Base-by-base conservation (phyloP, 2,113 vertebrate species). In the Festucalex cinctus region DNA sequence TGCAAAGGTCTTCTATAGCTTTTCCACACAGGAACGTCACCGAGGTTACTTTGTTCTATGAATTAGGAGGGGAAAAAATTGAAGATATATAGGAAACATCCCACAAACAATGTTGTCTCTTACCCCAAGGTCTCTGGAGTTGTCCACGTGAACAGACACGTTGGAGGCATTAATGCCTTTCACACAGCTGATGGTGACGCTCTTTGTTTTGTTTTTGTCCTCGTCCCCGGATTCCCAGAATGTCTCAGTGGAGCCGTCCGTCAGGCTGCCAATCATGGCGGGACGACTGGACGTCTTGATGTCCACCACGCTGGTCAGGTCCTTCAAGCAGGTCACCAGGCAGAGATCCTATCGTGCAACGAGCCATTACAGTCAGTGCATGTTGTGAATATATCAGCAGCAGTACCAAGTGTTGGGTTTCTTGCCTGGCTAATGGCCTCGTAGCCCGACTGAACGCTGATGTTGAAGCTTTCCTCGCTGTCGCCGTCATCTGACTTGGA, bases 171-270 rank as follows among this genome's bases (percentile, higher is more conserved):
- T 97, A 69, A 98, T 94, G 88, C 96, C 97, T 88, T 99, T 99
- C 9, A 98, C 93, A 74, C 97, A 99, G 85, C 94, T 96, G 72
- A 98, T 94, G 20, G 95, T 98, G 78, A 99, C 95, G 81, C 94
- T 99, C 87, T 99, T 99, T 22, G 96, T 98, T 90, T 99, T 99
- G 90, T 99, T 99, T 88, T 98, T 98, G 85, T 99, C 97, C 84
- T 99, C 97, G 75, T 99, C 97, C 81, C 97, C 97, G 39, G 97
- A 99, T 68, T 99, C 97, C 97, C 97, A 99, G 85, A 99, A 99
- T 0, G 97, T 99, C 91, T 99, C 97, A 1, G 97, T 99, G 68
- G 97, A 99, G 20, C 97, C 94, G 69, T 99, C 97, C 26, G 97
- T 99, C 71, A 99, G 91, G 86, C 97, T 99, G 82, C 97, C 97